These are phyloP conservation scores for Zapornia atra DNA, from an alignment of 2,113 vertebrate genomes.

Conservation along the genomic window DNA sequence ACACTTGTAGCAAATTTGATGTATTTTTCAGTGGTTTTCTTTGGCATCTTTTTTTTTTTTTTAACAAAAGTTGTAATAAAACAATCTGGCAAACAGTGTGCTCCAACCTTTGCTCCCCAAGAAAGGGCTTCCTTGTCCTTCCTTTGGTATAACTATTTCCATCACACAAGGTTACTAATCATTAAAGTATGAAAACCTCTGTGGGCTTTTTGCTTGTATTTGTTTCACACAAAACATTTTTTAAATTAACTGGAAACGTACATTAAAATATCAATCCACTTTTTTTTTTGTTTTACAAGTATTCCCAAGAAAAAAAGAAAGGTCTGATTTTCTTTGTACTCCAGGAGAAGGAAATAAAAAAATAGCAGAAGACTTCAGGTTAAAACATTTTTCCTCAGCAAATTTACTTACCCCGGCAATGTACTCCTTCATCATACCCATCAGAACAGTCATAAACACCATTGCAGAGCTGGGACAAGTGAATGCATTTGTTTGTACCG, in stretches of 20 bases:
- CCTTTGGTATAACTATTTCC: neutral
- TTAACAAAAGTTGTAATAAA: neutral
- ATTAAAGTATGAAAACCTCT: neutral
- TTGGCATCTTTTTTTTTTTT: neutral
- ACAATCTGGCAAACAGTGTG: neutral
- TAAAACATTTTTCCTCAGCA: neutral
- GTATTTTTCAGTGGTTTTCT: neutral
- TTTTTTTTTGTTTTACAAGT: neutral
- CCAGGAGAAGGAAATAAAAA: no score
- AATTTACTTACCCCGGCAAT: constrained; percentile 88
- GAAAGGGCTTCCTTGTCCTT: neutral
- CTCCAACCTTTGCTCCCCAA: neutral
- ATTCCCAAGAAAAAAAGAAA: neutral
- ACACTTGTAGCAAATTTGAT: neutral
- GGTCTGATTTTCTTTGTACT: neutral
- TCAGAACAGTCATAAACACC: constrained; percentile 89
- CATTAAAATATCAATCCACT: neutral
- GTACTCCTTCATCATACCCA: constrained; percentile 90
- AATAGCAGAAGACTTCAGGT: neutral
- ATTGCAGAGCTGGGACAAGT: constrained; percentile 93
- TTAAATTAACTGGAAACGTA: neutral
- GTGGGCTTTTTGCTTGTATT: neutral
- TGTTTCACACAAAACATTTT: neutral
- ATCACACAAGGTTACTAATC: neutral
- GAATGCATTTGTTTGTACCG: constrained; percentile 88